Conservation (phyloP, 35 echinoderm and acorn worm genomes). For the Hemicentrotus pulcherrimus region DNA sequence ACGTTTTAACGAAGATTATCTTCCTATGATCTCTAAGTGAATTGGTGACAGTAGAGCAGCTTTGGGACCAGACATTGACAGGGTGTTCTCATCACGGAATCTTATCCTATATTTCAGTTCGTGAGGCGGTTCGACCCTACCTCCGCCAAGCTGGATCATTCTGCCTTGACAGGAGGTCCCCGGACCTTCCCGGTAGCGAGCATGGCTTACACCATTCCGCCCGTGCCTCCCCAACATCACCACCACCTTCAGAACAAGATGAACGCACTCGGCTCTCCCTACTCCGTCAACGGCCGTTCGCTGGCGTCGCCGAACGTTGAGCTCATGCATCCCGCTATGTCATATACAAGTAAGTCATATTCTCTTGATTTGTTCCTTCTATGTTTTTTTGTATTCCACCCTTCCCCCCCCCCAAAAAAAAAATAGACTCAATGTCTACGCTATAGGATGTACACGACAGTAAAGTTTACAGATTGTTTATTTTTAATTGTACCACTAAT, state of each 20-base stretch:
- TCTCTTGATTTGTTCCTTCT: neutral
- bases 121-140: constrained; percentile 39
- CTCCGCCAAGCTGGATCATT: constrained; percentile 47
- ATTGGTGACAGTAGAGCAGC: neutral
- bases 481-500: no score
- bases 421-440: no score
- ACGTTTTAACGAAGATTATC: neutral
- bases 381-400: no score
- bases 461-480: no score
- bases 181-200: constrained; percentile 49
- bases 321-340: constrained; percentile 76
- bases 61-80: neutral
- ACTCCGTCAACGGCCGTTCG: constrained; percentile 73
- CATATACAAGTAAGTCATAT: constrained; percentile 68
- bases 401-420: no score
- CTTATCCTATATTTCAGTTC: constrained; percentile 46
- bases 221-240: constrained; percentile 15
- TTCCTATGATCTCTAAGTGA: neutral
- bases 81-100: constrained; percentile 43
- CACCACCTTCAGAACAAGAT: constrained; percentile 37
- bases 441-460: no score
- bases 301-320: constrained; percentile 72
- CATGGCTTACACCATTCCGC: constrained; percentile 41
- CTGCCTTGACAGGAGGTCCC: constrained; percentile 29
- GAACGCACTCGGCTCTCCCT: constrained; percentile 33